Conservation (phyloP, 2,888 invertebrate species). For the Oscheius myriophilus region DNA sequence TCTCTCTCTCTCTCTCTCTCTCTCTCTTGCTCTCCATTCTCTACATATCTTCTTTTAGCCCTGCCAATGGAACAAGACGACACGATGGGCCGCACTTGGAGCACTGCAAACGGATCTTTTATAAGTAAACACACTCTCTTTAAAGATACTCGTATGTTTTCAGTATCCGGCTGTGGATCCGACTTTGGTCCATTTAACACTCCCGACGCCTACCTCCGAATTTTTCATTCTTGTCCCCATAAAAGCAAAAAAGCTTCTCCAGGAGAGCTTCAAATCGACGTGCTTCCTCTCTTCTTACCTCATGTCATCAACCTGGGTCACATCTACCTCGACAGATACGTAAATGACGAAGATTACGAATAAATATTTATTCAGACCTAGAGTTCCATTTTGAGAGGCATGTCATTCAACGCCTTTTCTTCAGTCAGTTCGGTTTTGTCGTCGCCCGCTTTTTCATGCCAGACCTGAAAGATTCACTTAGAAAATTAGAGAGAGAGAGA, state of each 20-base stretch:
- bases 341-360: conserved; percentile 34
- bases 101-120: conserved; percentile 39
- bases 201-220: conserved; percentile 49
- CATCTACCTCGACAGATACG: conserved; percentile 50
- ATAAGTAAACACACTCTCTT: conserved; percentile 13
- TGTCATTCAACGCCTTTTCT: conserved; percentile 22
- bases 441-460: conserved; percentile 16
- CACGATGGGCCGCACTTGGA: conserved; percentile 54
- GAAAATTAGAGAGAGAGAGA: not conserved
- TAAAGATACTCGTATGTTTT: not conserved
- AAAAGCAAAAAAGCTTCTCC: conserved; percentile 1
- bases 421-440: conserved; percentile 17
- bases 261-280: conserved; percentile 38
- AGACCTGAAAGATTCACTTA: conserved; percentile 1
- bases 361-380: not conserved
- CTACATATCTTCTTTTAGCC: conserved; percentile 34
- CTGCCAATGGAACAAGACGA: conserved; percentile 54
- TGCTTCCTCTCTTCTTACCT: conserved; percentile 50
- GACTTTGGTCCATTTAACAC: conserved; percentile 56
- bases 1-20: no score
- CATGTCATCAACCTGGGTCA: conserved; percentile 44
- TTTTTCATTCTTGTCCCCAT: conserved; percentile 50
- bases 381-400: conserved; percentile 16
- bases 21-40: no score
- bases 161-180: conserved; percentile 53